These are phyloP conservation scores for Lytechinus pictus DNA, from an alignment of 35 echinoderm and acorn worm genomes.

Conservation along the genomic window DNA sequence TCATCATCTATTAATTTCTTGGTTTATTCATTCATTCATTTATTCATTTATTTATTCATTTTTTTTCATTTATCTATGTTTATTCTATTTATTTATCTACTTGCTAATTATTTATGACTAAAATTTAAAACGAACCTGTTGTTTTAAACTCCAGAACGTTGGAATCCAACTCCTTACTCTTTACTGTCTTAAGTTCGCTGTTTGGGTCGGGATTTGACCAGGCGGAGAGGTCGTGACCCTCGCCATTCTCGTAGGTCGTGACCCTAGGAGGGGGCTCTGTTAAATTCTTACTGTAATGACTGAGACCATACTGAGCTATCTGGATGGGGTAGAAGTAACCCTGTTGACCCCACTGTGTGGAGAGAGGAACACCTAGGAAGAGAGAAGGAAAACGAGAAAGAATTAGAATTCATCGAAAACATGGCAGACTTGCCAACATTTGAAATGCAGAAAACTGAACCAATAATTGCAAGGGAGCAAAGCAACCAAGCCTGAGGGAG, in stretches of 20 bases:
- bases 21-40: no score
- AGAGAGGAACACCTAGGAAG: constrained; percentile 88
- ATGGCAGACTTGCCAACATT: no score
- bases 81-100: no score
- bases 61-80: no score
- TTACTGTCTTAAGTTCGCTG: constrained; percentile 63
- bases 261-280: constrained; percentile 75
- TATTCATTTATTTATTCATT: no score
- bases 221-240: constrained; percentile 30
- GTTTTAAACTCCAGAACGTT: constrained; percentile 79
- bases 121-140: constrained; percentile 31
- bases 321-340: constrained; percentile 99
- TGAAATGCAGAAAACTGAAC: no score
- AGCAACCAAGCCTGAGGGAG: no score
- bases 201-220: constrained; percentile 66
- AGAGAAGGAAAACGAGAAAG: background rate
- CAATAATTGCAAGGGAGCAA: no score
- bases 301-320: constrained; percentile 95
- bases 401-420: no score
- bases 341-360: constrained; percentile 90
- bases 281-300: constrained; percentile 98
- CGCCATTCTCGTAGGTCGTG: constrained; percentile 73
- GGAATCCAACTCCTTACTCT: constrained; percentile 31
- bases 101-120: no score
- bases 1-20: no score